phyloP scores from a whole-genome alignment of 2,888 invertebrate species.

The Cordilura impudica region DNA sequence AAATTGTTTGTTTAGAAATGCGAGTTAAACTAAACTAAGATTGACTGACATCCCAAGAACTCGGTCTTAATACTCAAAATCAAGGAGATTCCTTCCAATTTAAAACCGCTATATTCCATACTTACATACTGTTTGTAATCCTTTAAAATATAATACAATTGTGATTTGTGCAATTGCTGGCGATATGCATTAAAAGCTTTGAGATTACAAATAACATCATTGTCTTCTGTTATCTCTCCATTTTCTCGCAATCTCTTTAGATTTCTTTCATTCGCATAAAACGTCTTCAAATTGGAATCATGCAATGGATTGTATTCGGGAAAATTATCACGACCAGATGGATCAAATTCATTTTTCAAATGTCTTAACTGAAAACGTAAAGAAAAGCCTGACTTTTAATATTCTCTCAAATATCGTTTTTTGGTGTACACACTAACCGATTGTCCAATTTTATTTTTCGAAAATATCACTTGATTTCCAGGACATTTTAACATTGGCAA shows the following conservation, averaged over 20 bases:
- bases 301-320: conserved; percentile 81
- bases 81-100: too few relatives aligned
- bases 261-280: conserved; percentile 78
- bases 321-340: conserved; percentile 68
- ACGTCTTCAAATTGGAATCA: conserved; percentile 80
- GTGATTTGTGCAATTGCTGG: conserved; percentile 80
- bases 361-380: conserved; percentile 67
- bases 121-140: conserved; percentile 68
- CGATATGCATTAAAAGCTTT: conserved; percentile 84
- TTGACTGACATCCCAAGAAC: too few relatives aligned
- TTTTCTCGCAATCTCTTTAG: conserved; percentile 78
- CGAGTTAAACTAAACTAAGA: too few relatives aligned
- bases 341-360: conserved; percentile 72
- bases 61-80: too few relatives aligned
- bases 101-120: too few relatives aligned
- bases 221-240: conserved; percentile 81
- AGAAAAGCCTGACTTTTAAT: neutral
- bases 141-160: conserved; percentile 79
- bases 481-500: conserved; percentile 77
- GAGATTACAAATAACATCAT: conserved; percentile 82
- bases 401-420: neutral
- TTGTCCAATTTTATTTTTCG: conserved; percentile 76
- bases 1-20: too few relatives aligned
- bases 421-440: conserved; percentile 66
- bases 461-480: conserved; percentile 75